Evolutionary conservation across 2,888 invertebrate genomes (phyloP), one percentile per base, ranked within the genome.

Genomic region (Eumacrocentrus americanus): DNA sequence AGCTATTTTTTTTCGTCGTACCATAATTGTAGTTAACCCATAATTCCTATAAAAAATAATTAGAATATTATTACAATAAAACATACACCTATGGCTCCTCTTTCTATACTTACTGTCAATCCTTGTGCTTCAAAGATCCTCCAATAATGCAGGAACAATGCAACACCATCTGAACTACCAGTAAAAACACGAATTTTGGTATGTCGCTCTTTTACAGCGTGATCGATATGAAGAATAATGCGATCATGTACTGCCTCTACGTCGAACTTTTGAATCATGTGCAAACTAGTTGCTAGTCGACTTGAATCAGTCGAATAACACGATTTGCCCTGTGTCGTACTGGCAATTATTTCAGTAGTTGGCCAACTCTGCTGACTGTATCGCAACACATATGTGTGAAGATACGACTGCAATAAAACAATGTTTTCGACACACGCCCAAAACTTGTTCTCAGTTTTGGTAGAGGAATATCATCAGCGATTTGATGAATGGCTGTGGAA

Each of bases 21-120:
- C 47, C 25, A 7, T 22, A 23, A 11, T 9, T 14, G 12, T 25
- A 47, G 18, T 47, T 3, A 23, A 22, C 18, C 47, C 47, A 47
- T 25, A 47, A 25, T 25, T 47, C 47, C 47, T 47, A 23, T 18
- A 23, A 23, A 47, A 42, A 16, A 42, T 42, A 12, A n/a, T n/a
- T 12, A 40, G 2, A n/a, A n/a, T n/a, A n/a, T n/a, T n/a, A n/a
- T n/a, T n/a, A n/a, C n/a, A n/a, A n/a, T n/a, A n/a, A n/a, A n/a
- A n/a, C n/a, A n/a, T n/a, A n/a, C n/a, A n/a, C n/a, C n/a, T n/a
- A n/a, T n/a, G n/a, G n/a, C n/a, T n/a, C n/a, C n/a, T n/a, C n/a
- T n/a, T n/a, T n/a, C n/a, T n/a, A n/a, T n/a, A n/a, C n/a, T n/a
- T n/a, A n/a, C n/a, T n/a, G n/a, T n/a, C n/a, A n/a, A n/a, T n/a